These are phyloP conservation scores for Altica lythri DNA, from an alignment of 2,888 invertebrate genomes.

Conservation along the genomic window DNA sequence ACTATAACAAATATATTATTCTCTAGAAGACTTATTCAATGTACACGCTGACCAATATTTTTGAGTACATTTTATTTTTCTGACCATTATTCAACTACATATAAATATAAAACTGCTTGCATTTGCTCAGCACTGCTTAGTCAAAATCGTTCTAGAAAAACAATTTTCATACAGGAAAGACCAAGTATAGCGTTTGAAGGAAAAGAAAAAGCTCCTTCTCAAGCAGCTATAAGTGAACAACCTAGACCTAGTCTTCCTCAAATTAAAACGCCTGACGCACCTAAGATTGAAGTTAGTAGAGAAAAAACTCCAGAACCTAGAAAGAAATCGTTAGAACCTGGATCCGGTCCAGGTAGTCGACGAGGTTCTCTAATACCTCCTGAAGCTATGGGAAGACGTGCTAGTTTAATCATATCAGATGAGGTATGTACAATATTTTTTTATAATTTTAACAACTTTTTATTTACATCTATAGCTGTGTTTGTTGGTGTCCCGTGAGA, in stretches of 20 bases:
- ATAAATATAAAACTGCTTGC: not conserved
- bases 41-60: too few species aligned
- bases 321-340: conserved; percentile 67
- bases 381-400: conserved; percentile 83
- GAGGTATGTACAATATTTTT: conserved; percentile 69
- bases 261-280: conserved; percentile 75
- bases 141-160: not conserved
- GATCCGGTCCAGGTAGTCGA: conserved; percentile 65
- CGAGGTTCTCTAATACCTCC: conserved; percentile 89
- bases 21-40: too few species aligned
- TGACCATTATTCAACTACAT: too few species aligned
- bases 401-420: conserved; percentile 90
- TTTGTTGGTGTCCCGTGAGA: conserved; percentile 32
- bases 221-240: conserved; percentile 39
- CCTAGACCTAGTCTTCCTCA: conserved; percentile 62
- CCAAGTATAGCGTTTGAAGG: conserved; percentile 46
- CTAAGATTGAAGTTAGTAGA: conserved; percentile 85
- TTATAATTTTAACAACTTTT: conserved; percentile 8
- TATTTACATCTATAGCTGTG: conserved; percentile 32
- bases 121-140: conserved; percentile 3
- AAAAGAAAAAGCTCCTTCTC: conserved; percentile 37
- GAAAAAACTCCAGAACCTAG: conserved; percentile 74
- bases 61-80: too few species aligned
- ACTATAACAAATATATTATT: too few species aligned
- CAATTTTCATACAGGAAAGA: conserved; percentile 44